phyloP scores from a whole-genome alignment of 1,140 invertebrate species.

The Macrobrachium rosenbergii region DNA sequence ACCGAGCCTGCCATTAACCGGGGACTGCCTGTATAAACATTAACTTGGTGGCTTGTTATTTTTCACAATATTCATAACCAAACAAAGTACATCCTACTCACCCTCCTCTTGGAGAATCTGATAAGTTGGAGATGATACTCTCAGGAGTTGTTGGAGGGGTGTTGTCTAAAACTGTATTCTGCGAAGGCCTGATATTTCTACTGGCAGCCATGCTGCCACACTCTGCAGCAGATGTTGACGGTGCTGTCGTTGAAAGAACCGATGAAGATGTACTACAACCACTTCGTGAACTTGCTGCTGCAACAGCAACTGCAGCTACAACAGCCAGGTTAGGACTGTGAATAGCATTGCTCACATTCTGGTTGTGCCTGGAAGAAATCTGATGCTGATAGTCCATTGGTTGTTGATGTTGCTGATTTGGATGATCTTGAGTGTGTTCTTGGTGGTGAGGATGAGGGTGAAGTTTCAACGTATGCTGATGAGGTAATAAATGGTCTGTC shows the following conservation, averaged over 20 bases:
- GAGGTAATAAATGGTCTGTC: not conserved
- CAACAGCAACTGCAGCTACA: conserved; percentile 22
- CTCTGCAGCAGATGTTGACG: not conserved
- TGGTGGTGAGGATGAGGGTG: conserved; percentile 9
- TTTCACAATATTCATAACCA: no score
- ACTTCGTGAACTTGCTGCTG: not conserved
- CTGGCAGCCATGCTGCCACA: not conserved
- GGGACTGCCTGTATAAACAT: no score
- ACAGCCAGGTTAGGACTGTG: not conserved
- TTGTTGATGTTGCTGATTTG: conserved; percentile 4
- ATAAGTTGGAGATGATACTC: conserved; percentile 54
- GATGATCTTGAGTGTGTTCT: not conserved
- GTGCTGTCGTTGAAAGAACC: conserved; percentile 1
- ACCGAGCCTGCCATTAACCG: no score
- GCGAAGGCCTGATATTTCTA: conserved; percentile 7
- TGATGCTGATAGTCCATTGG: conserved; percentile 20
- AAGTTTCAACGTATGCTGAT: not conserved
- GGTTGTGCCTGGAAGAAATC: not conserved
- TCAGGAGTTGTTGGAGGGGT: conserved; percentile 51
- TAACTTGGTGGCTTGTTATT: no score
- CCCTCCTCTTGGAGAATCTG: conserved; percentile 48
- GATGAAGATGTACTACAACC: not conserved
- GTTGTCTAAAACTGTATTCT: conserved; percentile 52
- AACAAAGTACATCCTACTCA: no score
- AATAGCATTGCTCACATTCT: conserved; percentile 16